Evolutionary conservation across 2,888 invertebrate genomes (phyloP).

Genomic region (Rhingia rostrata): DNA sequence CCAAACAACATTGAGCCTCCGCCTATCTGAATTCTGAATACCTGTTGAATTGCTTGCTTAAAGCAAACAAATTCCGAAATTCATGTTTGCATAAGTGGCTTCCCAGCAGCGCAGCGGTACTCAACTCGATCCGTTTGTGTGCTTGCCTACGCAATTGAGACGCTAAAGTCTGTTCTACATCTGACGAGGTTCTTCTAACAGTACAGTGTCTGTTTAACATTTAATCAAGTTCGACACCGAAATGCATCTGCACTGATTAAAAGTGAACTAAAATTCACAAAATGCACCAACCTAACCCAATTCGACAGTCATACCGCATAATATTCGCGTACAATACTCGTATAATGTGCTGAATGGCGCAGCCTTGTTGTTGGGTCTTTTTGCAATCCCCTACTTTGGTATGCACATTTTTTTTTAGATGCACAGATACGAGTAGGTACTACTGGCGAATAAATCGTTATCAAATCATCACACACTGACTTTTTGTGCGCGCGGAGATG

Average conservation of each 20-base stretch:
- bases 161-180: conserved; percentile 61
- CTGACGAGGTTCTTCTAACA: conserved; percentile 67
- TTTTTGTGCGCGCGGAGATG: conserved; percentile 45
- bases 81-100: conserved; percentile 72
- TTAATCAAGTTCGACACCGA: conserved; percentile 50
- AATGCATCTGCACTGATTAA: conserved; percentile 63
- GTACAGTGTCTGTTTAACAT: conserved; percentile 41
- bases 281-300: conserved; percentile 69
- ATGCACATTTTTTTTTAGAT: conserved; percentile 62
- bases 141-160: conserved; percentile 68
- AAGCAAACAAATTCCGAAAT: conserved; percentile 69
- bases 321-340: background rate
- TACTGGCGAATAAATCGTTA: conserved; percentile 56
- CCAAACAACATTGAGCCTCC: conserved; percentile 42
- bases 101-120: conserved; percentile 26
- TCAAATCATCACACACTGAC: conserved; percentile 69
- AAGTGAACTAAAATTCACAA: conserved; percentile 40
- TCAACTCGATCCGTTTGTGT: conserved; percentile 31
- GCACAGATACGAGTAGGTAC: conserved; percentile 8
- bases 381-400: conserved; percentile 45
- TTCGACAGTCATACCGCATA: conserved; percentile 9
- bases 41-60: conserved; percentile 68
- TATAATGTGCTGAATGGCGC: conserved; percentile 19
- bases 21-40: conserved; percentile 45
- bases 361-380: conserved; percentile 31